Percentiles rank a stretch among this genome's conserved stretches.
Conservation (phyloP, 2,797 vertebrate genomes). For the Harpagifer antarcticus region DNA sequence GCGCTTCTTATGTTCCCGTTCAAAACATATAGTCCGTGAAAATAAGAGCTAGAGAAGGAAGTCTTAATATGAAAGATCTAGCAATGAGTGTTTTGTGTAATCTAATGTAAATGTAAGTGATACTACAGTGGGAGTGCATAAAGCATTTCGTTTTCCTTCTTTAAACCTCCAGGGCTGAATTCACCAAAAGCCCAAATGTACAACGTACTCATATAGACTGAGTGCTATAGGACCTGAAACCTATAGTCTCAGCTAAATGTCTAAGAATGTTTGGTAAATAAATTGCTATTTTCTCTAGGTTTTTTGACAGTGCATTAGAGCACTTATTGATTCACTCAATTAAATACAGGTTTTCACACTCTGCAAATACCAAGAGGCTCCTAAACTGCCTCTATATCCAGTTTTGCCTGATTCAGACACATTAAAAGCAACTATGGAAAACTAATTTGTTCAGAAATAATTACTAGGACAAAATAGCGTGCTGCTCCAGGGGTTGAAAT, state of each 20-base stretch:
- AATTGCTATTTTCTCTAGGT: slow-evolving; percentile 72
- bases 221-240: slow-evolving; percentile 49
- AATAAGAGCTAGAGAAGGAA: background rate
- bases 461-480: slow-evolving; percentile 78
- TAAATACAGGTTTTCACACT: slow-evolving; percentile 84
- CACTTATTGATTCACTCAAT: slow-evolving; percentile 86
- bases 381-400: slow-evolving; percentile 78
- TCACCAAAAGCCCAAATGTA: slow-evolving; percentile 34
- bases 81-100: background rate
- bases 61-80: slow-evolving; percentile 4
- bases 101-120: slow-evolving; percentile 8
- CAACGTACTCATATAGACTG: slow-evolving; percentile 34
- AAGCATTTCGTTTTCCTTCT: slow-evolving; percentile 19
- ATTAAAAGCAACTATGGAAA: slow-evolving; percentile 83
- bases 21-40: background rate
- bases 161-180: background rate
- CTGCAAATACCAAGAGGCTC: slow-evolving; percentile 84
- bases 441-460: slow-evolving; percentile 85
- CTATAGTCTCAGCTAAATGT: slow-evolving; percentile 57
- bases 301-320: slow-evolving; percentile 81
- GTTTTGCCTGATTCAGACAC: slow-evolving; percentile 81
- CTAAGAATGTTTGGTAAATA: slow-evolving; percentile 74
- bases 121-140: background rate
- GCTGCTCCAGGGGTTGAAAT: slow-evolving; percentile 75
- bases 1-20: background rate